Base-by-base conservation (phyloP, 2,888 invertebrate genomes). In the Palloptera scutellata region DNA sequence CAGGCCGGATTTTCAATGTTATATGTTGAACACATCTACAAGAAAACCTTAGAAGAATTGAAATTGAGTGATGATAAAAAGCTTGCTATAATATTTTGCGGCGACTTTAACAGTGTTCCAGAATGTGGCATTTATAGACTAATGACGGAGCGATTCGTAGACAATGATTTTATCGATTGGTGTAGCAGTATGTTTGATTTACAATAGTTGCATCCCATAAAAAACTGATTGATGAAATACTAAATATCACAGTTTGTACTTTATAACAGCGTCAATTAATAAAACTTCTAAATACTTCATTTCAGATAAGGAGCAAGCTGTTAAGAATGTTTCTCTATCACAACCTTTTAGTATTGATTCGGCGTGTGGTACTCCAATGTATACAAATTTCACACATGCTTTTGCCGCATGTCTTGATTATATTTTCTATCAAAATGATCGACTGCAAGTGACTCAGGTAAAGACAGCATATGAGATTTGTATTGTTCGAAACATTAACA, bases 361-460 rank as follows among this genome's bases (percentile, higher is more conserved):
- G 82, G 95, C 95, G 0, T 95, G 93, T 85, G 96, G 95, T 1
- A 91, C 90, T 17, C 93, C 94, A 0, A 86, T 88, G 53, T 96
- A 90, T 79, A 97, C 97, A 0, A 96, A 96, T 83, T 96, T 89
- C 77, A 95, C 95, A 0, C 86, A 86, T 1, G 89, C 88, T 0
- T 97, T 96, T 86, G 88, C 91, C 12, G 96, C 91, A 59, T 96
- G 96, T 73, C 86, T 98, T 66, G 98, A 98, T 86, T 97, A 97
- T 79, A 96, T 98, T 77, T 96, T 91, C 84, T 93, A 92, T 79
- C 91, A 95, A 75, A 88, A 86, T 70, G 85, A 88, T 66, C 86
- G 87, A 64, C 83, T 94, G 15, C 79, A 85, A 75, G 89, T 94
- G 0, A 84, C 87, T 55, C 89, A 92, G 86, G 90, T 92, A 81